Percentiles rank a stretch among this genome's conserved stretches.
Evolutionary conservation across 2,113 vertebrate genomes (phyloP).

Genomic region (Tenebrosternarchus preto): DNA sequence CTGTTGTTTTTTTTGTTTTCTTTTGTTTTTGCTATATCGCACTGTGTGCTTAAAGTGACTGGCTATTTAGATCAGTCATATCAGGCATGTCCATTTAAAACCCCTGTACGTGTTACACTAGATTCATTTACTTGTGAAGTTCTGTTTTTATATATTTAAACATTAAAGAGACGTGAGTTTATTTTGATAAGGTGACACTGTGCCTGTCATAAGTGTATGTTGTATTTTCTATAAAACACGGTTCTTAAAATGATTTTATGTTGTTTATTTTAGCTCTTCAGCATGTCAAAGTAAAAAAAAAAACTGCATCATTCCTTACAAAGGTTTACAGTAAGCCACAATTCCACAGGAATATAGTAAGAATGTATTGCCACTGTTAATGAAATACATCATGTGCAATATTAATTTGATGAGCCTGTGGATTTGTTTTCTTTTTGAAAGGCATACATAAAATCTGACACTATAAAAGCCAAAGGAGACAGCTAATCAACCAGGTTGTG

Average conservation of each 20-base stretch:
- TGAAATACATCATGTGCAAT: constrained; percentile 40
- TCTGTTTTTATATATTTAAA: constrained; percentile 35
- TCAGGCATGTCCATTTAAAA: constrained; percentile 28
- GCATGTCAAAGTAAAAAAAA: constrained; percentile 42
- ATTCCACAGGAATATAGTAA: constrained; percentile 60
- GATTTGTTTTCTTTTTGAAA: constrained; percentile 2
- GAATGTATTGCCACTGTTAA: constrained; percentile 37
- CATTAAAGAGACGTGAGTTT: constrained; percentile 18
- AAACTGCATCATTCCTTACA: constrained; percentile 50
- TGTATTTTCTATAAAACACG: neutral
- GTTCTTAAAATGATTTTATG: constrained; percentile 7
- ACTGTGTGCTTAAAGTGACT: constrained; percentile 9
- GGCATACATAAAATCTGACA: constrained; percentile 13
- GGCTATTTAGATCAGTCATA: neutral
- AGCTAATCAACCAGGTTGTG: constrained; percentile 24
- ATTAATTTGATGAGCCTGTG: constrained; percentile 14
- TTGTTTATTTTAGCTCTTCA: constrained; percentile 41
- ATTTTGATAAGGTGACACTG: neutral
- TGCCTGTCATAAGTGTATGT: constrained; percentile 12
- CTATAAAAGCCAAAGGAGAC: neutral
- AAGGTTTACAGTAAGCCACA: constrained; percentile 56
- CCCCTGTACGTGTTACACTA: constrained; percentile 14
- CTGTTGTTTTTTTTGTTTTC: constrained; percentile 15
- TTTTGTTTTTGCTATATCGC: constrained; percentile 15
- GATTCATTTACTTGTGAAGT: constrained; percentile 14